Base-by-base conservation (phyloP, 2,113 vertebrate genomes). In the Blennius ocellaris region DNA sequence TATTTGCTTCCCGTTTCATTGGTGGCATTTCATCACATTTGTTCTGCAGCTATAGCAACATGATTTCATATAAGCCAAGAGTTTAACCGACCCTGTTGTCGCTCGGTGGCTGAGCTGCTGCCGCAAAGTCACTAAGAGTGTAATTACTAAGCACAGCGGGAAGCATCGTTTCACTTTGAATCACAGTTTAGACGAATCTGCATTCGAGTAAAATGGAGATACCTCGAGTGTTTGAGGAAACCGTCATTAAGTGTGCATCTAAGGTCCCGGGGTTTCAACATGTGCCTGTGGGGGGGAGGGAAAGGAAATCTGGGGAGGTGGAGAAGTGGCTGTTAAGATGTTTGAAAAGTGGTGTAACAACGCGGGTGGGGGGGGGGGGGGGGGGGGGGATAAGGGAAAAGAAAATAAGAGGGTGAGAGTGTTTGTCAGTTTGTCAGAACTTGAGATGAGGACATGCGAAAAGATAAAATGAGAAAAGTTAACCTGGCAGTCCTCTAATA, bases 71-170 rank as follows among this genome's bases (percentile, higher is more conserved):
- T 68, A 58, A 75, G 51, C 61, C 17, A n/a, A 41, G 2, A 50
- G 73, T 87, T 66, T 73, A 73, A 84, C 84, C 43, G 39, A 77
- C 47, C 51, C 50, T 51, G 57, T 65, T 63, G 69, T 55, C 12
- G 9, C 54, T 82, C 41, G 43, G 74, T 53, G 44, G 45, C 64
- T 45, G 45, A 6, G 60, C 48, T 57, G 50, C 73, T 82, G 69
- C 75, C 59, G 21, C 21, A 30, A 65, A 80, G 79, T 75, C 77
- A 73, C 72, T 53, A 30, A 60, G 45, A 72, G 77, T 76, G 59
- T 83, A 80, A 90, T 91, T 87, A 80, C 60, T 16, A 63, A 64
- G 11, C 78, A 41, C 85, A 82, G 79, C 73, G 15, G 86, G 88
- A 74, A 82, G 56, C 17, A 0, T 63, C 38, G 6, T 78, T 71